Percentiles rank a stretch among this genome's conserved stretches.
Evolutionary conservation across 2,888 invertebrate genomes (phyloP).

Genomic region (Pseudococcus longispinus): DNA sequence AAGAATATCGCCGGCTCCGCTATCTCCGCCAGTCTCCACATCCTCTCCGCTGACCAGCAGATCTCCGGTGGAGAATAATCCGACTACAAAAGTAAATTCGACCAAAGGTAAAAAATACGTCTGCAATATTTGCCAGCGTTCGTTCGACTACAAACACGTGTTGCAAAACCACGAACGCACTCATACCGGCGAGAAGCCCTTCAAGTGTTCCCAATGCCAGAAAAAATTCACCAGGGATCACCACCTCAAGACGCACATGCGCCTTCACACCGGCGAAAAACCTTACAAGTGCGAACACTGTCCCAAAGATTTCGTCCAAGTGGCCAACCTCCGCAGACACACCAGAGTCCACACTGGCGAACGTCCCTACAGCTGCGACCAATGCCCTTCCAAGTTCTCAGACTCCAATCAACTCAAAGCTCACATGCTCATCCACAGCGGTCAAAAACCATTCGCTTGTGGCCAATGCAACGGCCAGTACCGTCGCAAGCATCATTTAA

Average conservation of each 20-base stretch:
- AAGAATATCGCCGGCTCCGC: neutral
- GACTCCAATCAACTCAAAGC: conserved; percentile 92
- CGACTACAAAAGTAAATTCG: neutral
- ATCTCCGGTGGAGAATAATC: neutral
- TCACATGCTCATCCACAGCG: conserved; percentile 86
- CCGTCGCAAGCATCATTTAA: conserved; percentile 82
- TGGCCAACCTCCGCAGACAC: conserved; percentile 88
- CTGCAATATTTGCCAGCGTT: conserved; percentile 85
- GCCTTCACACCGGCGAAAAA: conserved; percentile 91
- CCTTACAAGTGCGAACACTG: conserved; percentile 92
- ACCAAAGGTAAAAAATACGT: conserved; percentile 71
- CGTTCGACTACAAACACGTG: conserved; percentile 93
- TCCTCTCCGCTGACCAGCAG: conserved; percentile 16
- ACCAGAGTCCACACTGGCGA: conserved; percentile 91
- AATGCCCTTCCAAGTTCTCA: conserved; percentile 83
- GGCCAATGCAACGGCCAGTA: conserved; percentile 80
- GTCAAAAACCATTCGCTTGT: conserved; percentile 88
- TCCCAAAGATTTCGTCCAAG: conserved; percentile 91
- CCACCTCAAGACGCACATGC: conserved; percentile 90
- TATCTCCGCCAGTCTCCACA: conserved; percentile 30
- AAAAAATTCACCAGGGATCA: conserved; percentile 93
- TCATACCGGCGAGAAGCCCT: conserved; percentile 93
- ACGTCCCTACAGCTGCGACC: conserved; percentile 80
- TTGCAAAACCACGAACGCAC: conserved; percentile 93
- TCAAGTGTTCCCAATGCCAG: conserved; percentile 89